These are phyloP conservation scores for Melanophora roralis DNA, from an alignment of 2,888 invertebrate species.

Conservation along the genomic window DNA sequence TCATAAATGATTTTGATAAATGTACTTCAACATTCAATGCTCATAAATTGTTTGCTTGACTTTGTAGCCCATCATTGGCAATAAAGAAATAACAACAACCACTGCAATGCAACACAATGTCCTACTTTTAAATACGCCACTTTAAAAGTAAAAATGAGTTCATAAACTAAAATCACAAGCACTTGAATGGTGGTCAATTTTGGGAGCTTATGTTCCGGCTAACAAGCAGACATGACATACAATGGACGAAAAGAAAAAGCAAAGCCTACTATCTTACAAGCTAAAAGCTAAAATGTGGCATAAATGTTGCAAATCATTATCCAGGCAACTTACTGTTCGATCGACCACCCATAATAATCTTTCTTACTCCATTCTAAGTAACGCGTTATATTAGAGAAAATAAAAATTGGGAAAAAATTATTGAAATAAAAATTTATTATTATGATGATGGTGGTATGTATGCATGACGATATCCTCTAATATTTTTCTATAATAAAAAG, in stretches of 20 bases:
- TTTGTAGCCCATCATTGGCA: slow-evolving; percentile 34
- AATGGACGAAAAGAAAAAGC: slow-evolving; percentile 33
- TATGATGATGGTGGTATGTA: slow-evolving; percentile 23
- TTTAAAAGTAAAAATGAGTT: slow-evolving; percentile 49
- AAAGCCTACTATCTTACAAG: not conserved
- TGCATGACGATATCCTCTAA: not conserved
- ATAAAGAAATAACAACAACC: not conserved
- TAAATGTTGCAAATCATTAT: not conserved
- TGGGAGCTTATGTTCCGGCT: slow-evolving; percentile 56
- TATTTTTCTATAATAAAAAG: slow-evolving; percentile 5
- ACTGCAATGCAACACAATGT: not conserved
- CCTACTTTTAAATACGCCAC: not conserved
- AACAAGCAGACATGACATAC: slow-evolving; percentile 56
- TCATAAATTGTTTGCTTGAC: slow-evolving; percentile 64
- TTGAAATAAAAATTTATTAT: slow-evolving; percentile 47
- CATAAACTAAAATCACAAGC: slow-evolving; percentile 57
- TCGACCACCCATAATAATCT: slow-evolving; percentile 56
- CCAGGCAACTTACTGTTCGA: too few relatives aligned
- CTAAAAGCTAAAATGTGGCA: not conserved
- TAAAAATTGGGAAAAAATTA: slow-evolving; percentile 32
- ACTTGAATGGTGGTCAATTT: slow-evolving; percentile 59
- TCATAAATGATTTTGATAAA: slow-evolving; percentile 67
- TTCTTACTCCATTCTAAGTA: slow-evolving; percentile 21
- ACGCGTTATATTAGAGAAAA: slow-evolving; percentile 27
- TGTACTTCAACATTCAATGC: slow-evolving; percentile 63